These are phyloP conservation scores for Xyliphius kryptos DNA, from an alignment of 2,113 vertebrate species.

Conservation along the genomic window DNA sequence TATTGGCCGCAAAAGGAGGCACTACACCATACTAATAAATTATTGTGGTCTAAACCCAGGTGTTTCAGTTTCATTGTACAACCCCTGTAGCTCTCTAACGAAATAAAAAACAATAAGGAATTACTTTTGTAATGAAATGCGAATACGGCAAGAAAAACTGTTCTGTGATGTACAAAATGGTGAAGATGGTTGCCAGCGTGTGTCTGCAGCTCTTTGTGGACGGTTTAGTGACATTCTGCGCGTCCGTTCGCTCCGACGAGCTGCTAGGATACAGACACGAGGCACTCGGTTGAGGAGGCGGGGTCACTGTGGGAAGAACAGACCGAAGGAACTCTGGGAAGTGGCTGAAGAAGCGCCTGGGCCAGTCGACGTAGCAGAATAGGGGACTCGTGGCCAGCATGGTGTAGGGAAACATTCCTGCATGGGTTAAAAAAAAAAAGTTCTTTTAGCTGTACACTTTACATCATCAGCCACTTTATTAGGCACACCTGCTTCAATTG, in stretches of 20 bases:
- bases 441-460: too few relatives aligned
- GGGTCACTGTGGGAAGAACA: constrained; percentile 57
- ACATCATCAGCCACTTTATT: too few relatives aligned
- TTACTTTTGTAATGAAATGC: constrained; percentile 90
- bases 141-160: constrained; percentile 93
- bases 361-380: constrained; percentile 85
- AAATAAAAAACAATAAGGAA: too few relatives aligned
- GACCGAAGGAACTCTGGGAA: constrained; percentile 62
- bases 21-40: too few relatives aligned
- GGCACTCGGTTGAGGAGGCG: constrained; percentile 53
- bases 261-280: constrained; percentile 66
- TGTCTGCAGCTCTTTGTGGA: constrained; percentile 62
- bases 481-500: too few relatives aligned
- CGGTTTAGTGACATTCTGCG: constrained; percentile 29
- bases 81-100: too few relatives aligned
- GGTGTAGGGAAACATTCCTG: constrained; percentile 91
- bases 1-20: too few relatives aligned
- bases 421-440: too few relatives aligned
- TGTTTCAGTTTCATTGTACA: too few relatives aligned
- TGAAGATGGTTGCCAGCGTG: constrained; percentile 72
- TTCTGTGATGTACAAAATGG: constrained; percentile 78
- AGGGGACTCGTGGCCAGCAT: constrained; percentile 84
- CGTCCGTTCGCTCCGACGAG: constrained; percentile 23
- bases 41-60: too few relatives aligned
- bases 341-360: constrained; percentile 64